These are phyloP conservation scores for Dermatemys mawii DNA, from an alignment of 2,113 vertebrate genomes.

Conservation along the genomic window DNA sequence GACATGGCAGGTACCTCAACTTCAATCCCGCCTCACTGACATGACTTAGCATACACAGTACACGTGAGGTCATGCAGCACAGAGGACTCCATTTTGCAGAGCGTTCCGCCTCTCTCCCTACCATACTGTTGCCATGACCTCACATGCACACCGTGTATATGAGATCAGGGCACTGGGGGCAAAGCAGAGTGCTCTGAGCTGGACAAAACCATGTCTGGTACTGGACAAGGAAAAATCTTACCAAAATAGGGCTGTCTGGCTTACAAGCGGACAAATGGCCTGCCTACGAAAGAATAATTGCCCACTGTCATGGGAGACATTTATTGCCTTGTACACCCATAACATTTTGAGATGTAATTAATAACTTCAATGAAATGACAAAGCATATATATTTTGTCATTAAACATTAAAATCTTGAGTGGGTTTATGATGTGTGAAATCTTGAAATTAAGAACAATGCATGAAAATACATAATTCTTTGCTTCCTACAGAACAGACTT, in stretches of 20 bases:
- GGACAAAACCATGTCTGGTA: background rate
- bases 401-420: background rate
- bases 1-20: background rate
- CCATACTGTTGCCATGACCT: background rate
- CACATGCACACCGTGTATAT: background rate
- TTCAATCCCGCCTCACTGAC: background rate
- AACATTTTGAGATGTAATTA: background rate
- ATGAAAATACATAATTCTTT: background rate
- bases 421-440: background rate
- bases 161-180: background rate
- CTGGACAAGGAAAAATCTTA: background rate
- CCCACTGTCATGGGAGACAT: background rate
- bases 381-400: background rate
- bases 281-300: background rate
- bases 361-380: background rate
- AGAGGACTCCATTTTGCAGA: background rate
- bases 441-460: background rate
- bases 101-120: background rate
- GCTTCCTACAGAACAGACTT: background rate
- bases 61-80: background rate
- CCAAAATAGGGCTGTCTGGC: background rate
- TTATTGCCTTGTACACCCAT: background rate
- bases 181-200: background rate
- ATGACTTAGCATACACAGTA: background rate
- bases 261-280: background rate